A percentile compares a stretch with the other conserved stretches of the same genome.
Conservation (phyloP, 2,888 invertebrate species). For the Schrankia costaestrigalis region DNA sequence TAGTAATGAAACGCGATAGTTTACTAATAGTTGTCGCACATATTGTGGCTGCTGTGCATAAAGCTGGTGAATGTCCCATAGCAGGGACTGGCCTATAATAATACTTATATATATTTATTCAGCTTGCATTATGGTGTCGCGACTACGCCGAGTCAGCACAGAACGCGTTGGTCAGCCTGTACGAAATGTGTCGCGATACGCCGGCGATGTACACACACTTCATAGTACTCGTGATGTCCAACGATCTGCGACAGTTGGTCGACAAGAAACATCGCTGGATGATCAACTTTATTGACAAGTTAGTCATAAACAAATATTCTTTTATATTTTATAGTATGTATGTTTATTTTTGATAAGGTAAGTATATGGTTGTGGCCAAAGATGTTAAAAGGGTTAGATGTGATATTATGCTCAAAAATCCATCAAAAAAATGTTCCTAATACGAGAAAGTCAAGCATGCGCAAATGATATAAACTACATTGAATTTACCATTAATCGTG, state of each 20-base stretch:
- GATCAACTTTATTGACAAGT: conserved; percentile 10
- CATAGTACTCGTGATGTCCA: conserved; percentile 45
- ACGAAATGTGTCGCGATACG: conserved; percentile 29
- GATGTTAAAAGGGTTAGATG: too few relatives aligned
- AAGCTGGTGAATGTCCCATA: background rate
- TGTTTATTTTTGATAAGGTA: too few relatives aligned
- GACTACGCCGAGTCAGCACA: conserved; percentile 60
- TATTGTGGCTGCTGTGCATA: too few relatives aligned
- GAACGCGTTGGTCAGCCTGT: conserved; percentile 44
- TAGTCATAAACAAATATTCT: too few relatives aligned
- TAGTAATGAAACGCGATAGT: background rate
- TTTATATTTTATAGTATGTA: too few relatives aligned
- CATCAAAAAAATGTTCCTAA: too few relatives aligned
- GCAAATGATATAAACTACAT: too few relatives aligned
- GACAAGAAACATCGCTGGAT: conserved; percentile 44
- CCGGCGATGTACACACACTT: conserved; percentile 31
- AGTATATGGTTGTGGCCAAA: too few relatives aligned
- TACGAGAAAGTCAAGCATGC: too few relatives aligned
- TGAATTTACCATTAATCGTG: too few relatives aligned
- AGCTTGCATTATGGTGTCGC: conserved; percentile 62
- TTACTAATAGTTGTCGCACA: background rate
- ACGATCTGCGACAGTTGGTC: conserved; percentile 41
- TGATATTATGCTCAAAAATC: too few relatives aligned
- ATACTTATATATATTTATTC: background rate
- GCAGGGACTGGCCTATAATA: background rate